Base-by-base conservation (phyloP, 2,888 invertebrate species). In the Alitta virens region DNA sequence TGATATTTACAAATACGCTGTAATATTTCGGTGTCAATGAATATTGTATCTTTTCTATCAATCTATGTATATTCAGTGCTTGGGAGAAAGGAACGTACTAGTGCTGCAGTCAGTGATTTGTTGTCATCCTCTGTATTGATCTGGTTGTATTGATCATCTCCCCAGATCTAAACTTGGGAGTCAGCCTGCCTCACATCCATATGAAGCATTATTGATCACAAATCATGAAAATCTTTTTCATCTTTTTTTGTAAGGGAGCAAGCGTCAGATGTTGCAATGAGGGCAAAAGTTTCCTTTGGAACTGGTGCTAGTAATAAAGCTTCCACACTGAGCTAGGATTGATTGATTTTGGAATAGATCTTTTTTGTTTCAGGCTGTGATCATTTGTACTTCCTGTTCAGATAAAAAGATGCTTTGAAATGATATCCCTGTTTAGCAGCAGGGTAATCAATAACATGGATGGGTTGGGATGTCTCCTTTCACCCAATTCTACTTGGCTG, bases 341-440 rank as follows among this genome's bases (percentile, higher is more conserved):
- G 46, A 46, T 46, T 21, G 46, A 46, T 46, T 46, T 46, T 33
- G 21, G 46, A n/a, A 46, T 21, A 46, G 46, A 46, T 46, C 46
- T 49, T 43, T 49, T 26, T 57, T 57, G 57, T 57, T 50, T 43
- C 43, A 42, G 25, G 57, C 57, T 57, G 50, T 57, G 57, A 57
- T 57, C 57, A 57, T 57, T 57, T 57, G 57, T 57, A 42, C 43
- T 43, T 43, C 40, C 57, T 57, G 50, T 57, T 42, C 43, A 57
- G 57, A 57, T 57, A 57, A 57, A 33, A 57, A 57, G 57, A 57
- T 49, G 26, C 57, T 57, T 57, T 57, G 57, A 57, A 57, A 57
- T 57, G 49, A 57, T 57, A 57, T 43, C 23, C 57, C 16, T 42
- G 43, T 43, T 57, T 18, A 26, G 57, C 21, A 49, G 27, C 27